These are phyloP conservation scores for Automeris io DNA, from an alignment of 2,888 invertebrate species.

Conservation along the genomic window DNA sequence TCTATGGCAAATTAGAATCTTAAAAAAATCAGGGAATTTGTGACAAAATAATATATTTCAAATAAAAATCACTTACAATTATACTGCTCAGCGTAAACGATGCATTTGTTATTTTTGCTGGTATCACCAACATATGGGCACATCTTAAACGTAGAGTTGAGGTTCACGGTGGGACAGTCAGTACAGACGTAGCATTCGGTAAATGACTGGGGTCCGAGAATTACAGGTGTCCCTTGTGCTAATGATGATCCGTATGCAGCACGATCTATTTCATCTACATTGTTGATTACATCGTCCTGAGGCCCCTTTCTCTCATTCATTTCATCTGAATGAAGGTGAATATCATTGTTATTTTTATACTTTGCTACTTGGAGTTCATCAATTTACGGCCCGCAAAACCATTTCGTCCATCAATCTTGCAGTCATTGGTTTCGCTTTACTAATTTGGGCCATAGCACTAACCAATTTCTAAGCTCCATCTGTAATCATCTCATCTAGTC, in stretches of 20 bases:
- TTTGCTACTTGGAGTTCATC: too few species aligned
- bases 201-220: not conserved
- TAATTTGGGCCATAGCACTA: too few species aligned
- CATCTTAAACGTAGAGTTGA: slow-evolving; percentile 30
- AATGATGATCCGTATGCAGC: not conserved
- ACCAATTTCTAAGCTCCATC: too few species aligned
- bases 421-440: too few species aligned
- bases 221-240: not conserved
- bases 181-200: slow-evolving; percentile 44
- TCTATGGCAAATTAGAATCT: too few species aligned
- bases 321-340: not conserved
- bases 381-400: too few species aligned
- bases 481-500: too few species aligned
- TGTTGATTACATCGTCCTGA: not conserved
- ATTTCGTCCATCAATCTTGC: too few species aligned
- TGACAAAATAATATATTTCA: slow-evolving; percentile 4
- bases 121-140: slow-evolving; percentile 36
- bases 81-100: slow-evolving; percentile 47
- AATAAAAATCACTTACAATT: slow-evolving; percentile 33
- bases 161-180: slow-evolving; percentile 33
- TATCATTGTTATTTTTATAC: too few species aligned
- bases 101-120: slow-evolving; percentile 36
- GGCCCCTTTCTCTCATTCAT: not conserved
- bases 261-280: not conserved
- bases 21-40: not conserved